Evolutionary conservation across 2,113 vertebrate species (phyloP), one percentile per base, ranked within the genome.

Genomic region (Silurus glanis): DNA sequence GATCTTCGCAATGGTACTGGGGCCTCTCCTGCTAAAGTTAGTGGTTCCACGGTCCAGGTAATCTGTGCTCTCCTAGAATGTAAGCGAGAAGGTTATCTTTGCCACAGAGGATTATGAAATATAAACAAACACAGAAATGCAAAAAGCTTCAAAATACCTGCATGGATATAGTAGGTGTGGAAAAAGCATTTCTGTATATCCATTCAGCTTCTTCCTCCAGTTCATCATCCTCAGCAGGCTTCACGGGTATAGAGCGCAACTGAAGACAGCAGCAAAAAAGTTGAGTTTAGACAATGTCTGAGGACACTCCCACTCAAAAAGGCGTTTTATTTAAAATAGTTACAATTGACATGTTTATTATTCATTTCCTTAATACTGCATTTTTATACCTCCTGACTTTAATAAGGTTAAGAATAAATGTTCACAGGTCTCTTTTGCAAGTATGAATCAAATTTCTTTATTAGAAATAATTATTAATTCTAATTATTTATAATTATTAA

Each of bases 161-260:
- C 91, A 99, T 95, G 86, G 98, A 99, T 91, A 99, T 99, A 56
- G 97, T 98, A 47, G 97, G 97, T 1, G 97, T 98, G 0, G 98
- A 97, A 93, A 99, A 99, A 0, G 97, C 97, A 16, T 99, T 98
- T 90, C 97, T 96, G 72, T 98, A 99, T 92, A 99, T 99, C 98
- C 98, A 99, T 89, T 99, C 97, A 17, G 98, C 97, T 91, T 99
- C 98, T n/a, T 98, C 97, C 89, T 99, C 98, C 78, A 99, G 92
- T 88, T 99, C 98, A 45, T 98, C 97, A 83, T 99, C 98, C 92
- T 99, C 98, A 86, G 97, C 97, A 5, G 90, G 95, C 91, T 98
- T 99, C 84, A 99, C 97, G 0, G 96, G 96, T 82, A 98, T 98
- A 72, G 96, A 93, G 71, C 98, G 94, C 79, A 99, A 91, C 98